Base-by-base conservation (phyloP, 2,797 vertebrate species). In the Falco concolor region DNA sequence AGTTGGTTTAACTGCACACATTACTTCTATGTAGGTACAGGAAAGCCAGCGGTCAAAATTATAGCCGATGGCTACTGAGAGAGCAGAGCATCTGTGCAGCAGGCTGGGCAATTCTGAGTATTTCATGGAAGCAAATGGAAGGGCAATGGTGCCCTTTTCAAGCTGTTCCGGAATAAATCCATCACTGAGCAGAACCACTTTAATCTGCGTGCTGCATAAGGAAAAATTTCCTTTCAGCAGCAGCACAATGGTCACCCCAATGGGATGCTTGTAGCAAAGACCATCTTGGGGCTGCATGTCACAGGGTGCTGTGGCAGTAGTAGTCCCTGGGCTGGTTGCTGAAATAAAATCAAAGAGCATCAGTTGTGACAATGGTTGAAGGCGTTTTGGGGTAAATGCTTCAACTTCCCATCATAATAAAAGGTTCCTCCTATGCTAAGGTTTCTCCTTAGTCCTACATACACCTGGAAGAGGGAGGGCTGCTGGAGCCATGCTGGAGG, bases 391-490 rank as follows among this genome's bases (percentile, higher is more conserved):
- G 47, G 17, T 49, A 65, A 70, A 74, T 14, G 49, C 40, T 70
- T 57, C 65, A 44, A 30, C 42, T 85, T 82, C 36, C n/a, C 38
- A 60, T 15, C 17, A 3, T 47, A 73, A 4, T 24, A 52, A 38
- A 64, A 47, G 18, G n/a, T 68, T 56, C 72, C 15, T 67, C 20
- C 32, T 38, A 1, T 16, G 32, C 20, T 40, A 9, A 40, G 52
- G 47, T 63, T 89, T 64, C 42, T 84, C 32, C 47, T 82, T 45
- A 42, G 34, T 38, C 64, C 59, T 27, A 8, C 1, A 0, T 8
- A 13, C 59, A 21, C 0, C 0, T 27, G 19, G 28, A 52, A 47
- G 32, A 54, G 49, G 4, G 5, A 54, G 49, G 4, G 5, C 14
- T 4, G 12, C 32, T 7, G 1, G 64, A 27, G 22, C 34, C 5